A percentile compares a stretch with the other conserved stretches of the same genome.
Evolutionary conservation across 2,888 invertebrate species (phyloP).

Genomic region (Thereva nobilitata): DNA sequence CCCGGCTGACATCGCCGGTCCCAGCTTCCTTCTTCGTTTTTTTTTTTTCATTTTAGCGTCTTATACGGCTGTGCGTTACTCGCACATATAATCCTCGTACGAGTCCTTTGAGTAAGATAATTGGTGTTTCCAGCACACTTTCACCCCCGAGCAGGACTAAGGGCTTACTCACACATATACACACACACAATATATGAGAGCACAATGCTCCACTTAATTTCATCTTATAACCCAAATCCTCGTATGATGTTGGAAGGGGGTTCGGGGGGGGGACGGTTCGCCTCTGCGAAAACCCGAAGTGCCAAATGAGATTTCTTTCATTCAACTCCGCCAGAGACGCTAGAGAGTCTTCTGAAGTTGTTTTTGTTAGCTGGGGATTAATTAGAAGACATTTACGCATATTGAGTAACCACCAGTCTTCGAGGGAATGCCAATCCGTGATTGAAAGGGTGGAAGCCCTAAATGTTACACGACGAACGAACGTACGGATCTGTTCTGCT

Average conservation of each 20-base stretch:
- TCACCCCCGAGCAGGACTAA: background rate
- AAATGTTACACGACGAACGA: no score
- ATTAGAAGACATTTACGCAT: slow-evolving; percentile 34
- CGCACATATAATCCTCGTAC: slow-evolving; percentile 32
- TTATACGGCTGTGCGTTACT: slow-evolving; percentile 28
- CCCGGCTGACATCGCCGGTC: slow-evolving; percentile 13
- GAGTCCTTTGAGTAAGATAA: slow-evolving; percentile 34
- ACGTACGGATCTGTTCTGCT: no score
- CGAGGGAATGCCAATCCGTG: slow-evolving; percentile 29
- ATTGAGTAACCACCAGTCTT: slow-evolving; percentile 29
- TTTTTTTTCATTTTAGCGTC: slow-evolving; percentile 28
- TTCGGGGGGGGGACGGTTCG: background rate
- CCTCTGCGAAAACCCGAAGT: slow-evolving; percentile 1
- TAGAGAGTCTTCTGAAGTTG: slow-evolving; percentile 6
- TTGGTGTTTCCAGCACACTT: slow-evolving; percentile 33
- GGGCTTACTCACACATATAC: slow-evolving; percentile 5
- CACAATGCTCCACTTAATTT: slow-evolving; percentile 33
- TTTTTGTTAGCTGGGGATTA: slow-evolving; percentile 30
- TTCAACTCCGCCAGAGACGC: slow-evolving; percentile 2
- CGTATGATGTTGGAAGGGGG: background rate
- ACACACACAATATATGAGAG: background rate
- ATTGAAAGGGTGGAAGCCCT: slow-evolving; percentile 16
- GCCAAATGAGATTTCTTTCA: slow-evolving; percentile 36
- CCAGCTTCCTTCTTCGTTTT: slow-evolving; percentile 10
- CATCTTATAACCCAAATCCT: slow-evolving; percentile 8